Conservation (phyloP, 2,113 vertebrate genomes). For the Podiceps cristatus region DNA sequence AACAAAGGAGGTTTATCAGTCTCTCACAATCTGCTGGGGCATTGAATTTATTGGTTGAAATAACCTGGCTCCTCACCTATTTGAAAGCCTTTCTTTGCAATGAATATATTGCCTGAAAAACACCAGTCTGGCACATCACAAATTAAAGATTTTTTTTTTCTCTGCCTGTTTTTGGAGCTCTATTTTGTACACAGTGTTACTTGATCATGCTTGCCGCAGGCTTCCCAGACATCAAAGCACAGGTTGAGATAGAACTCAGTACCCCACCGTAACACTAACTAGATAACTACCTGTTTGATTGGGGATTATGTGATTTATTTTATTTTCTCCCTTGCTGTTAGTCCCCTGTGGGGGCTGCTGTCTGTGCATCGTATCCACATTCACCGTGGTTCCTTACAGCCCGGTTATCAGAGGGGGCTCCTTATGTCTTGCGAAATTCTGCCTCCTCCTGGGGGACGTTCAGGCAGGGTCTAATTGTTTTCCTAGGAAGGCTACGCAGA, state of each 20-base stretch:
- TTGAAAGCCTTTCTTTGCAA: background rate
- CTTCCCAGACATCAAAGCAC: conserved; percentile 47
- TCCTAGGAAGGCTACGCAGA: background rate
- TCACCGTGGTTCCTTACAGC: background rate
- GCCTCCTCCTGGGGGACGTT: background rate
- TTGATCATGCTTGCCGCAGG: conserved; percentile 39
- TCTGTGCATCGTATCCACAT: background rate
- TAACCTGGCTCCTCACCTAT: conserved; percentile 4
- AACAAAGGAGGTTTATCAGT: background rate
- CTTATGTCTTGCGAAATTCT: background rate
- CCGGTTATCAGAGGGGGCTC: background rate
- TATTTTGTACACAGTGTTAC: conserved; percentile 36
- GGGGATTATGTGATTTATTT: background rate
- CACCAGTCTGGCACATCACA: background rate
- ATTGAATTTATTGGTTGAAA: background rate
- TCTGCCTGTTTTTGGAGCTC: background rate
- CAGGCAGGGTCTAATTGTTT: background rate
- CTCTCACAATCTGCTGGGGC: background rate
- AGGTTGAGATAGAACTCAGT: background rate
- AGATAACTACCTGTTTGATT: conserved; percentile 24
- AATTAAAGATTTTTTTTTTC: conserved; percentile 30
- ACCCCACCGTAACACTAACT: background rate
- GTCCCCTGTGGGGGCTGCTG: background rate
- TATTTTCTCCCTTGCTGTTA: conserved; percentile 12
- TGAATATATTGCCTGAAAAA: background rate